phyloP scores from a whole-genome alignment of 1,140 invertebrate species.

The Scaptomyza hsui region DNA sequence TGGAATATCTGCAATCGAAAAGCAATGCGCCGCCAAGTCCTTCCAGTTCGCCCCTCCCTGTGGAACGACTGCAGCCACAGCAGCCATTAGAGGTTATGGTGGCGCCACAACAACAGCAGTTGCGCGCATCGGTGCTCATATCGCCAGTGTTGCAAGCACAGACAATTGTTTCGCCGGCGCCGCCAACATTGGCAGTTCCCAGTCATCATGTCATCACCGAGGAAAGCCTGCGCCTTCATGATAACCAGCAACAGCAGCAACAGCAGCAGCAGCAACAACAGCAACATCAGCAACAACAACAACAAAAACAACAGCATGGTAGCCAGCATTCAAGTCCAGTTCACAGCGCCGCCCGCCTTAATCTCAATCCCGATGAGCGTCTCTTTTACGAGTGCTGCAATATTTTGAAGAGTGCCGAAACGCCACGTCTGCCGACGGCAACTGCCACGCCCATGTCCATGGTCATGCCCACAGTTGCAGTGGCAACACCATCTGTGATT shows the following conservation, averaged over 20 bases:
- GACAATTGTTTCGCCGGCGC: constrained; percentile 1
- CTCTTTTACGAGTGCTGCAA: constrained; percentile 83
- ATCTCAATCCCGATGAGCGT: constrained; percentile 82
- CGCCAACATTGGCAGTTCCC: not conserved
- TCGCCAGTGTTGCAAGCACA: constrained; percentile 17
- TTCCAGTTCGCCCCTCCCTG: constrained; percentile 18
- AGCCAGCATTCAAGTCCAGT: constrained; percentile 36
- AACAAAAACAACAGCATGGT: constrained; percentile 25
- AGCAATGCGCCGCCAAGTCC: constrained; percentile 52
- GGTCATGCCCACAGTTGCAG: constrained; percentile 17
- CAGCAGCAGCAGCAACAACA: constrained; percentile 40
- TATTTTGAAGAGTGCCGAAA: constrained; percentile 79
- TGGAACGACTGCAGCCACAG: not conserved
- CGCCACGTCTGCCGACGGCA: constrained; percentile 46
- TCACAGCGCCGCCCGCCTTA: constrained; percentile 56
- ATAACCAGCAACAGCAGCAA: constrained; percentile 50
- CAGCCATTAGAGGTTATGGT: not conserved
- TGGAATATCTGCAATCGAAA: constrained; percentile 84
- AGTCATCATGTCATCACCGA: constrained; percentile 67
- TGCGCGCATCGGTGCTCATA: constrained; percentile 63
- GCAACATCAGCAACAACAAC: constrained; percentile 2
- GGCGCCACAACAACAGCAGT: constrained; percentile 25
- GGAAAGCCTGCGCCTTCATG: constrained; percentile 62
- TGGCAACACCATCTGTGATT: constrained; percentile 38
- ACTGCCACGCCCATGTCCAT: not conserved